Evolutionary conservation across 2,113 vertebrate species (phyloP), one percentile per base, ranked within the genome.

Genomic region (Tyto alba): DNA sequence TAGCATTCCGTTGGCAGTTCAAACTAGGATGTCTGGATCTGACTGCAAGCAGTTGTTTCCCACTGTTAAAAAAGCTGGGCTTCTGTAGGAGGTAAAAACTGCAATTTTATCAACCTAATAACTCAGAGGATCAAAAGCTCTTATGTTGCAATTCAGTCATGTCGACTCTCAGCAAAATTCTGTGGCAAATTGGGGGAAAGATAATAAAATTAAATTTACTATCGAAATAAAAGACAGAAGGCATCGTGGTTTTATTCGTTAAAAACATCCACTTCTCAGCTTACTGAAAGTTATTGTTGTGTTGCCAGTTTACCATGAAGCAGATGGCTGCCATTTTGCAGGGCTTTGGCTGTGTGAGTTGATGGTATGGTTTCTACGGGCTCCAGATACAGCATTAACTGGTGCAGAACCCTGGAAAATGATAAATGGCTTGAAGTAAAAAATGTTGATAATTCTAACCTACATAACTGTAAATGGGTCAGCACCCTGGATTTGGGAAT

Each of bases 291-390:
- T 59, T 74, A 36, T 48, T 92, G 71, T 48, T 89, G 92, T 27
- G 16, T 38, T 94, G 77, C 80, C 89, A 85, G 86, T 81, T 76
- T 60, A 23, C 86, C 71, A 7, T 50, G 71, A 36, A 94, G 85
- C 89, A 97, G 93, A 89, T 85, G 81, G 81, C 50, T 96, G 94
- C 88, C 90, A 94, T 76, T 89, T 85, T 83, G 80, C 3, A 7
- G n/a, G 85, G 69, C 77, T 90, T 93, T 85, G 85, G 69, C 75
- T 64, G n/a, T 43, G 18, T 9, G 17, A 92, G 52, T 57, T 62
- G 75, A 66, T 1, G 7, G 43, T n/a, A 30, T 34, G 48, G 21
- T 79, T 88, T 48, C 76, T 55, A 63, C 3, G 10, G 56, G 60
- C 72, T 84, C 73, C 60, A 89, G 73, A 63, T 17, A 67, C 48